Base-by-base conservation (phyloP, 2,888 invertebrate genomes). In the Trachelus iudaicus region DNA sequence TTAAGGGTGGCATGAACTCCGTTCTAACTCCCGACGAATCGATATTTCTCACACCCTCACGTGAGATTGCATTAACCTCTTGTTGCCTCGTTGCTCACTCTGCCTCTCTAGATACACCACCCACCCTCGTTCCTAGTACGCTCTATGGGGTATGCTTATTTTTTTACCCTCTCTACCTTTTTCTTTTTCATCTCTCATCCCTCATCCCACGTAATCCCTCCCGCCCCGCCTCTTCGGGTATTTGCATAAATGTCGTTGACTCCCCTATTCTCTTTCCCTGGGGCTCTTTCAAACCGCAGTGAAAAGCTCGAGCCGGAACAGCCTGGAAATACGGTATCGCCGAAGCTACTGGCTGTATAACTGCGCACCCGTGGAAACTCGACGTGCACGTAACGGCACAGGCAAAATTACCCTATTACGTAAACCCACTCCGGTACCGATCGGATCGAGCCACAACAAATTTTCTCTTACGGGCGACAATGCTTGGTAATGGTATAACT, bases 51-150 rank as follows among this genome's bases (percentile, higher is more conserved):
- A 77, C 78, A 79, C 75, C 69, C 81, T 80, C 77, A 77, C 83
- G 73, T 79, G 74, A 77, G 84, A 85, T 82, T 82, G 82, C 81
- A 83, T 85, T 85, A 85, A 85, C 83, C 84, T 85, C 82, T 82
- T 78, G 81, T 80, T 73, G 77, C 81, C 79, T 81, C 79, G 71
- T 23, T 40, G 56, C 56, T 56, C 34, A 4, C 71, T 23, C 71
- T 11, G 31, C 1, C 71, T 31, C 12, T 71, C 33, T 71, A 12
- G 71, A 31, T 34, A 33, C 23, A 23, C 71, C 71, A 71, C 31
- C 71, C 31, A 4, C 71, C 71, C 71, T 31, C 33, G 0, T 34
- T 31, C n/a, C 33, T 13, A 31, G 71, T 56, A 56, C 23, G 71
- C 71, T 71, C 71, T 71, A 56, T 31, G 71, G 71, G 71, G 13